Evolutionary conservation across 1,140 invertebrate species (phyloP), one percentile per base, ranked within the genome.

Genomic region (Pectinophora gossypiella): DNA sequence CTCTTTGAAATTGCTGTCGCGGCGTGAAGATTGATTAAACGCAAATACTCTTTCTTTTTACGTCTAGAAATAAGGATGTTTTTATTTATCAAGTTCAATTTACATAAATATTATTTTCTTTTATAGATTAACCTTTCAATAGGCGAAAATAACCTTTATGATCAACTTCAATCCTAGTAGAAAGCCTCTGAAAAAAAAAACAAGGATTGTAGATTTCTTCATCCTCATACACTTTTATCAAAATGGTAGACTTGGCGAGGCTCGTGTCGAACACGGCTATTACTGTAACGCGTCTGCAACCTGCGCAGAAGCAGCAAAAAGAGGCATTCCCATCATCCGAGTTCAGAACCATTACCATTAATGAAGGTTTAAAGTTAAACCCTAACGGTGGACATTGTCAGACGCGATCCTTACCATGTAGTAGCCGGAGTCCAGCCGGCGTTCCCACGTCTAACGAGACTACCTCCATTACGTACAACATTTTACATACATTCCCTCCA

Each of bases 371-470:
- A 65, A 68, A 73, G 40, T 74, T 71, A 69, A 72, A 61, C 63
- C 65, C 65, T 75, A 74, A 80, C 72, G 70, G 71, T 76, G 76
- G 73, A 71, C 73, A 76, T 63, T 71, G 72, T 75, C 60, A 43
- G 38, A 55, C 60, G 60, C 55, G 68, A 68, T 62, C 64, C 58
- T 64, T 70, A 67, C 76, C 73, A 63, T 76, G 75, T 72, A 69
- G 56, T 48, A 70, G 59, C 54, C 42, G n/a, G 16, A 13, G 27
- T 40, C 51, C 19, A 51, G 19, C 40, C 55, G 23, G 12, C 67
- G 61, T 83, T 86, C 82, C 80, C 82, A 86, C 80, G 78, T 82
- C 68, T 83, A 86, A 86, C 78, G 64, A 81, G 76, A 64, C 77
- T 75, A 68, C 75, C 70, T 65, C 71, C 68, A 82, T 84, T 82